phyloP scores from a whole-genome alignment of 2,797 vertebrate species.

The Poecilia velifera region DNA sequence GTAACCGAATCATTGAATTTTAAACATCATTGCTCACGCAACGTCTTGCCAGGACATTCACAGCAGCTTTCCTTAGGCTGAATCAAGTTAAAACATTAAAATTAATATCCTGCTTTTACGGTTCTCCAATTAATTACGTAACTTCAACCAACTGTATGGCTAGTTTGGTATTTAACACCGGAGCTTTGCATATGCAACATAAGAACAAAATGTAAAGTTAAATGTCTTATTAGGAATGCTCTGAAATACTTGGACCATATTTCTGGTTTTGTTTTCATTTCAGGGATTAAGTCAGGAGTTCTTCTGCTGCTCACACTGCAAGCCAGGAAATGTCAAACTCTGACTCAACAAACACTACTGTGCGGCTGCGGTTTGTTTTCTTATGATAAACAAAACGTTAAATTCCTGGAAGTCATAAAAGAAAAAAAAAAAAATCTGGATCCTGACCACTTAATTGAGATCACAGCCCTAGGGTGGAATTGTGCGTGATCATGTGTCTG shows the following conservation, averaged over 20 bases:
- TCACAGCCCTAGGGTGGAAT: conserved; percentile 40
- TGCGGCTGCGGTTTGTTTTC: not conserved
- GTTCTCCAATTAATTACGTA: not conserved
- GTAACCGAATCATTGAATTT: not conserved
- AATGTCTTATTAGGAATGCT: not conserved
- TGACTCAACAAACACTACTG: not conserved
- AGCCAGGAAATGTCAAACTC: not conserved
- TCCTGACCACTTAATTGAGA: not conserved
- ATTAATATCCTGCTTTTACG: not conserved
- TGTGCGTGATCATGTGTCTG: conserved; percentile 77
- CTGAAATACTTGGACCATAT: not conserved
- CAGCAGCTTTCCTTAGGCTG: not conserved
- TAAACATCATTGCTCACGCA: not conserved
- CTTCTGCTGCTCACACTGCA: not conserved
- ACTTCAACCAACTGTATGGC: not conserved
- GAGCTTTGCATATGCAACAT: not conserved
- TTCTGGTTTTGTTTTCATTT: not conserved
- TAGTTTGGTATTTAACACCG: not conserved
- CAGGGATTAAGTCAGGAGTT: not conserved
- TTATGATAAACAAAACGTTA: not conserved
- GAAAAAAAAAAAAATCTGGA: too few relatives aligned
- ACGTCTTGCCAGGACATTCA: not conserved
- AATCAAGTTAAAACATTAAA: not conserved
- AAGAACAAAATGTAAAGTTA: not conserved
- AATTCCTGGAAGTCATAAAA: not conserved